Evolutionary conservation across 1,140 invertebrate genomes (phyloP).

Genomic region (Drosophila pseudoobscura): DNA sequence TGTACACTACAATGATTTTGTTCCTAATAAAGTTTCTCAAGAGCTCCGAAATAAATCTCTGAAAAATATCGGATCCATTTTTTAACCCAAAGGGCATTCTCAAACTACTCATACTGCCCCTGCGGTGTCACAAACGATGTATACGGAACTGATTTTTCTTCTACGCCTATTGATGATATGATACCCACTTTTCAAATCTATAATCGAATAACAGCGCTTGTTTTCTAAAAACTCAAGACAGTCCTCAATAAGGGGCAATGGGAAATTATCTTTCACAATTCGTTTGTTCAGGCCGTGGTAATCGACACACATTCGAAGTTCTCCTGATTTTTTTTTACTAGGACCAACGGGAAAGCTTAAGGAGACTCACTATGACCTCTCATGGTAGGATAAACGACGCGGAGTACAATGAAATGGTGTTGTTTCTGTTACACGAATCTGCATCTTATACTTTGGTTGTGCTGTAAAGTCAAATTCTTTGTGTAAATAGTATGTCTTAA

Average conservation of each 20-base stretch:
- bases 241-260: slow-evolving; percentile 17
- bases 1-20: not conserved
- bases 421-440: no score
- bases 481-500: no score
- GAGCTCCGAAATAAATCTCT: not conserved
- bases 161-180: no score
- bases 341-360: no score
- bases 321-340: not conserved
- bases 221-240: slow-evolving; percentile 3
- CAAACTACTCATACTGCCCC: slow-evolving; percentile 8
- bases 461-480: no score
- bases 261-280: slow-evolving; percentile 4
- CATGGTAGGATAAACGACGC: no score
- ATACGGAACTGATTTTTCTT: not conserved
- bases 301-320: not conserved
- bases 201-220: not conserved
- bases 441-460: no score
- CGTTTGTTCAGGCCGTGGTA: slow-evolving; percentile 16
- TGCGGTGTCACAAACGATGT: slow-evolving; percentile 1
- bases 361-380: not conserved
- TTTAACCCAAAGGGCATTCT: slow-evolving; percentile 12
- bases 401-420: no score
- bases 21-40: slow-evolving; percentile 9
- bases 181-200: no score
- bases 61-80: slow-evolving; percentile 1